Percentiles rank a stretch among this genome's conserved stretches.
Evolutionary conservation across 1,140 invertebrate species (phyloP).

Genomic region (Conopomorpha cramerella): DNA sequence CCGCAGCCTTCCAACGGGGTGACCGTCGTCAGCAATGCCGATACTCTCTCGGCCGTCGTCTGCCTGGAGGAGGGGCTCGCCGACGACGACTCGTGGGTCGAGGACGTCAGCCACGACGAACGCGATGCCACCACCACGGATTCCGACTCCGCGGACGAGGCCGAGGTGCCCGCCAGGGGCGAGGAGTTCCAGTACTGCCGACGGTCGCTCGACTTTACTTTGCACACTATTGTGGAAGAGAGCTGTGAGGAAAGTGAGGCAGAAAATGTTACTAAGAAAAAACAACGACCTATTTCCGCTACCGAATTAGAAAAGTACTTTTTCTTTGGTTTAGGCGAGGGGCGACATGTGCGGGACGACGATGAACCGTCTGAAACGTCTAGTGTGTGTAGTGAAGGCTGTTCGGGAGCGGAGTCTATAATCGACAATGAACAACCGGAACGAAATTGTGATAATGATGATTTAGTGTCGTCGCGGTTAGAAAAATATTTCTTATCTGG

Average conservation of each 20-base stretch:
- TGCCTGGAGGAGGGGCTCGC: conserved; percentile 81
- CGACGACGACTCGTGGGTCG: conserved; percentile 87
- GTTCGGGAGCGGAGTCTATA: conserved; percentile 63
- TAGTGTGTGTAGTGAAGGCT: conserved; percentile 81
- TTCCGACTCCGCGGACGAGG: conserved; percentile 63
- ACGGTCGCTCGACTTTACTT: conserved; percentile 82
- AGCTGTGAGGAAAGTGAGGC: conserved; percentile 90
- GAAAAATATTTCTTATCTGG: conserved; percentile 91
- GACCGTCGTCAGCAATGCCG: conserved; percentile 66
- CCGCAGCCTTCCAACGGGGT: conserved; percentile 56
- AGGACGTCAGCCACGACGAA: conserved; percentile 78
- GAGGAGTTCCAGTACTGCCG: conserved; percentile 83
- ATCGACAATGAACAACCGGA: conserved; percentile 59
- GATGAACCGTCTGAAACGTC: conserved; percentile 86
- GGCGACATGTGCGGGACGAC: conserved; percentile 60
- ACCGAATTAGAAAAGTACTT: conserved; percentile 92
- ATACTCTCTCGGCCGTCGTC: conserved; percentile 70
- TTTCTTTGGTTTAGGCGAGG: conserved; percentile 81
- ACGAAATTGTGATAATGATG: conserved; percentile 65
- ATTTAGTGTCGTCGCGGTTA: conserved; percentile 79
- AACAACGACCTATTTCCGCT: conserved; percentile 68
- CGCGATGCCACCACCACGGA: conserved; percentile 66
- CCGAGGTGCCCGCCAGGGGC: conserved; percentile 69
- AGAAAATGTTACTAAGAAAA: conserved; percentile 66
- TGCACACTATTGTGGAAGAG: conserved; percentile 93